Base-by-base conservation (phyloP, 1,140 invertebrate species). In the Thaumetopoea pityocampa region DNA sequence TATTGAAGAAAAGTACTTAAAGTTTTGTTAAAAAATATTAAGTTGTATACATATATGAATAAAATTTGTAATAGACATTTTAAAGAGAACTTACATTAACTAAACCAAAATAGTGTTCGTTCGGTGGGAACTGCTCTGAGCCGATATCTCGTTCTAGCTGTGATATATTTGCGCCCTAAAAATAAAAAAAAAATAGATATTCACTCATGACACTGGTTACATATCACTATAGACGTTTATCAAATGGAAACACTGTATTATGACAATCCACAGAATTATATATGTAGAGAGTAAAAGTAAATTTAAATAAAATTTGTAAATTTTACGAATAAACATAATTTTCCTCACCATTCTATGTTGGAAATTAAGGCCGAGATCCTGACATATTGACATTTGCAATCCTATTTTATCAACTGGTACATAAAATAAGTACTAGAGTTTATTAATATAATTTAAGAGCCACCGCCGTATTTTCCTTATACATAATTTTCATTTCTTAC, bases 31-130 rank as follows among this genome's bases (percentile, higher is more conserved):
- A n/a, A n/a, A n/a, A n/a, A n/a, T n/a, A n/a, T n/a, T n/a, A n/a
- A n/a, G n/a, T n/a, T n/a, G n/a, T n/a, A n/a, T n/a, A n/a, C n/a
- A n/a, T n/a, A n/a, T n/a, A n/a, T n/a, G n/a, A n/a, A n/a, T n/a
- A n/a, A n/a, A n/a, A n/a, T n/a, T n/a, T n/a, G n/a, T n/a, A n/a
- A n/a, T n/a, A n/a, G n/a, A n/a, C n/a, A n/a, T n/a, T n/a, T n/a
- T n/a, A n/a, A n/a, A n/a, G n/a, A n/a, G n/a, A 44, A 91, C 93
- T 93, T 89, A 97, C 95, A 91, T 98, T 99, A 47, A 98, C 96
- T 87, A 99, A 90, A 76, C 97, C 97, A 90, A 99, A 99, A 85
- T 98, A 99, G 86, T 98, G 96, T 87, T 99, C 97, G 87, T 98
- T 99, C 34, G 94, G 93, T 69, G 97, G 96, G 87, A 99, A 97